Evolutionary conservation across 2,888 invertebrate species (phyloP), one percentile per base, ranked within the genome.

Genomic region (Prenolepis imparis): DNA sequence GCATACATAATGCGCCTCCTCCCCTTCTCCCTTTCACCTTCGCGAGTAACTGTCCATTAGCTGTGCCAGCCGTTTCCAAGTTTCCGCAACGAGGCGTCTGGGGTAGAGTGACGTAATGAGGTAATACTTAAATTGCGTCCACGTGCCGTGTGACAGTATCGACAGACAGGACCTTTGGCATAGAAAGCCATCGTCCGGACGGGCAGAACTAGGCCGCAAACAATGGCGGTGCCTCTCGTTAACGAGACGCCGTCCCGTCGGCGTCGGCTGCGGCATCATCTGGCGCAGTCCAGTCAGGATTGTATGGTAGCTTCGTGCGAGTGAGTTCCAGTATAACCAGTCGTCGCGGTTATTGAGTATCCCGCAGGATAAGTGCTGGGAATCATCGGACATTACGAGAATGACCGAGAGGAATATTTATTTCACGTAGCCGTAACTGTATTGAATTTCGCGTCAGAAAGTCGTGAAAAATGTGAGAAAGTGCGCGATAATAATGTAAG

Each of bases 191-290:
- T 83, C 72, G 85, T 67, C 82, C 88, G 89, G 88, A 91, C 86
- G 88, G 88, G 85, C 87, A 90, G 91, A 93, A 93, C 92, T 93
- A 91, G 93, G 92, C 92, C 92, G 91, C 91, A 91, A 91, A 93
- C 93, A 93, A 93, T 93, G 90, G 88, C 81, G 82, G 82, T 89
- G 81, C 87, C 84, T 89, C 90, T 91, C 90, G 90, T 91, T 91
- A 91, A 89, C 91, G 72, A 80, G 80, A 78, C 80, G 59, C 66
- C 59, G 82, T 68, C 61, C 59, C 85, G 57, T 52, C 67, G 78
- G 72, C 88, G 88, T 85, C 87, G 72, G 83, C 70, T 55, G 84
- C 87, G 48, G 84, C 87, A 86, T 88, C 88, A 82, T 87, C 89
- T 75, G 44, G 82, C 86, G 63, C 85, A 86, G 86, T 89, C 85